phyloP scores from a whole-genome alignment of 1,140 invertebrate species.

The Reticulitermes speratus region DNA sequence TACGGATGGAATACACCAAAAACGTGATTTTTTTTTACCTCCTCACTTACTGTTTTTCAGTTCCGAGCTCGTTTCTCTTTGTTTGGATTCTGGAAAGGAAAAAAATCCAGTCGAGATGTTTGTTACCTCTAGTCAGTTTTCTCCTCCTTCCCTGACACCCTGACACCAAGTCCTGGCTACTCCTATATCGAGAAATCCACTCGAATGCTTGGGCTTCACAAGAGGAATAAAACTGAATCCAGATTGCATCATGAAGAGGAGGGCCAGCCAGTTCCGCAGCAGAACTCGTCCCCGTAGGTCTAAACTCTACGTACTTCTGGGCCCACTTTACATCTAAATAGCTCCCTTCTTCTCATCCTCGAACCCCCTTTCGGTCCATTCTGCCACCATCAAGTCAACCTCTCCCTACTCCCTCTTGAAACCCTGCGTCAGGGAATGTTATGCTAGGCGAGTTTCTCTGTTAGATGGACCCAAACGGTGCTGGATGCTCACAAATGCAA shows the following conservation, averaged over 20 bases:
- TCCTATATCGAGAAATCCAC: background rate
- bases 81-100: too few relatives aligned
- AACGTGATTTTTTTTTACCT: too few relatives aligned
- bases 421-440: background rate
- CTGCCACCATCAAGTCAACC: constrained; percentile 4
- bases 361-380: constrained; percentile 24
- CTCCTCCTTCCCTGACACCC: background rate
- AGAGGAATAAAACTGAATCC: constrained; percentile 7
- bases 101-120: background rate
- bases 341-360: constrained; percentile 17
- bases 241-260: background rate
- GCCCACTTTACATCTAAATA: constrained; percentile 30
- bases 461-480: background rate
- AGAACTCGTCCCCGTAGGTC: background rate
- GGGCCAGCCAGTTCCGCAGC: background rate
- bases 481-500: constrained; percentile 1
- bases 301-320: background rate
- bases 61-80: too few relatives aligned
- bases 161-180: background rate
- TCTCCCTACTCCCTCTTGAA: background rate
- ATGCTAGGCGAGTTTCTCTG: background rate
- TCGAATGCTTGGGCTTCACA: background rate
- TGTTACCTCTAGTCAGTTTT: background rate
- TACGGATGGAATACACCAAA: too few relatives aligned
- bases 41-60: too few relatives aligned